Conservation (phyloP, 2,797 vertebrate species). For the Ispidina picta region DNA sequence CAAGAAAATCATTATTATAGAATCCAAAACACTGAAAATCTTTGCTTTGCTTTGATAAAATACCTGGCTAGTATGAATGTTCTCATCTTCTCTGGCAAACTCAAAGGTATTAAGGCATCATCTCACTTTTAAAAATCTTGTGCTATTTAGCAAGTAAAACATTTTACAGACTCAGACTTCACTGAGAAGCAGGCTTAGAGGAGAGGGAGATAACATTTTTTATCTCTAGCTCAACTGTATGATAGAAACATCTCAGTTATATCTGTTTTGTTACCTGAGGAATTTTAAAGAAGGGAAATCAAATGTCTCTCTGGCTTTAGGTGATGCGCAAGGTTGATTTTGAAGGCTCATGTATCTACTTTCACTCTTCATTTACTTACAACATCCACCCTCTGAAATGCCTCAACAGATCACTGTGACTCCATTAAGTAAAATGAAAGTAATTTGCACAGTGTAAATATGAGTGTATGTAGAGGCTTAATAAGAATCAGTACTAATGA, state of each 20-base stretch:
- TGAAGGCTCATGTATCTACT: not conserved
- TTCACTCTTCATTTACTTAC: constrained; percentile 38
- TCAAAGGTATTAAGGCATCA: not conserved
- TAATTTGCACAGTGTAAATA: not conserved
- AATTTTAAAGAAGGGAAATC: not conserved
- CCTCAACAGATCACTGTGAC: not conserved
- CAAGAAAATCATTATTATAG: not conserved
- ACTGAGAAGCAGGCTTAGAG: not conserved
- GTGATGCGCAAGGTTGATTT: constrained; percentile 34
- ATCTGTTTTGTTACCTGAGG: not conserved
- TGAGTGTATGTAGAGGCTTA: not conserved
- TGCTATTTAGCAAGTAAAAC: constrained; percentile 15
- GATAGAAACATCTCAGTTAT: not conserved
- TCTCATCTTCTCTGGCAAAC: not conserved
- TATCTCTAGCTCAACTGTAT: not conserved
- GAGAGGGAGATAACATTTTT: not conserved
- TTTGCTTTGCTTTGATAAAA: not conserved
- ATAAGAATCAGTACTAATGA: not conserved
- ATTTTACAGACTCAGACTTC: not conserved
- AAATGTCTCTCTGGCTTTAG: constrained; percentile 24
- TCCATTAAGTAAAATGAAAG: constrained; percentile 4
- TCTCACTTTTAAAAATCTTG: not conserved
- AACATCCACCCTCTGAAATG: not conserved
- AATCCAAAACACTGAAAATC: not conserved
- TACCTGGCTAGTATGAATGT: not conserved